A percentile compares a stretch with the other conserved stretches of the same genome.
phyloP scores from a whole-genome alignment of 92 coral and sea anemone genomes.

The Ricordea florida region DNA sequence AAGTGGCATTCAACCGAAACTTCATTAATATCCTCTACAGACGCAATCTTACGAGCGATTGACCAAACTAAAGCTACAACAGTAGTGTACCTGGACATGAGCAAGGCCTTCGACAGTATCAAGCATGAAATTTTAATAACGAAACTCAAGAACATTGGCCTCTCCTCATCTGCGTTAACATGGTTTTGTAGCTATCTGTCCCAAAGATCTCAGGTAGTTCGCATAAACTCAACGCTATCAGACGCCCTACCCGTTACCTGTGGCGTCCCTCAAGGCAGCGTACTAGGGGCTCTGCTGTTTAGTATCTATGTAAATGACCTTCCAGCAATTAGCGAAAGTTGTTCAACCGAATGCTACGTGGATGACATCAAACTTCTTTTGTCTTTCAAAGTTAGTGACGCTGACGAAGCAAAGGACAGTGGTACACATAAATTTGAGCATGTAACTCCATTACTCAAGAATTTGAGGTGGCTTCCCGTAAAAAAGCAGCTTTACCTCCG shows the following conservation, averaged over 20 bases:
- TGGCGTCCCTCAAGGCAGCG: conserved; percentile 40
- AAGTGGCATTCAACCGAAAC: conserved; percentile 46
- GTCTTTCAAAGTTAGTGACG: background rate
- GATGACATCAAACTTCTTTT: conserved; percentile 14
- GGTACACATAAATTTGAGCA: no score
- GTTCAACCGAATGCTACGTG: background rate
- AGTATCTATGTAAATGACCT: conserved; percentile 26
- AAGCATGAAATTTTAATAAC: conserved; percentile 25
- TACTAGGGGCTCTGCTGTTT: conserved; percentile 29
- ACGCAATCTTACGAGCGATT: conserved; percentile 33
- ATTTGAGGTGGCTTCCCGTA: no score
- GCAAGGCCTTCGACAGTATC: conserved; percentile 45
- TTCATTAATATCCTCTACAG: conserved; percentile 13
- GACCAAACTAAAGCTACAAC: conserved; percentile 38
- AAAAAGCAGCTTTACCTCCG: no score
- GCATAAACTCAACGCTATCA: conserved; percentile 5
- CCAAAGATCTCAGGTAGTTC: conserved; percentile 34
- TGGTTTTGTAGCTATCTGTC: conserved; percentile 31
- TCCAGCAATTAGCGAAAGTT: background rate
- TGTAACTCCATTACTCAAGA: no score
- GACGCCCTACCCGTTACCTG: conserved; percentile 17
- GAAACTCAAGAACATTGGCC: conserved; percentile 35
- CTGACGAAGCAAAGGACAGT: background rate
- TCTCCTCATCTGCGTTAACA: conserved; percentile 25
- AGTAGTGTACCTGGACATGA: conserved; percentile 20